Evolutionary conservation across 1,140 invertebrate species (phyloP).

Genomic region (Eumeta japonica): DNA sequence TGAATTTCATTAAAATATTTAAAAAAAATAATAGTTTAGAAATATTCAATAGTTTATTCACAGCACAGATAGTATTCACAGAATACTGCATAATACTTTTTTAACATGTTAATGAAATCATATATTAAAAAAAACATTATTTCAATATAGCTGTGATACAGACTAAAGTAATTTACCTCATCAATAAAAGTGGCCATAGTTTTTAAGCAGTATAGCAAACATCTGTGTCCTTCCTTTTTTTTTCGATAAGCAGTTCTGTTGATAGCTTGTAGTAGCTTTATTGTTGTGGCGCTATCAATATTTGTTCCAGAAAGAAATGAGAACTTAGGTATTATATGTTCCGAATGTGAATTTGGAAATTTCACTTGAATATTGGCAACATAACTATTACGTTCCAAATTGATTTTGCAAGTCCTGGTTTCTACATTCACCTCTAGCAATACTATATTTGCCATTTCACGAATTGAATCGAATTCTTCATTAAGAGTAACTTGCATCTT

Average conservation of each 20-base stretch:
- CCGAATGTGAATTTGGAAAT: constrained; percentile 74
- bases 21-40: no score
- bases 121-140: constrained; percentile 3
- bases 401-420: constrained; percentile 70
- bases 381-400: constrained; percentile 70
- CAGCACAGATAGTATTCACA: no score
- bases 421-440: constrained; percentile 79
- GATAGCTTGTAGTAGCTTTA: constrained; percentile 53
- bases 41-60: no score
- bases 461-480: constrained; percentile 81
- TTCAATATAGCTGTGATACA: constrained; percentile 2
- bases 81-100: no score
- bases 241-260: constrained; percentile 50
- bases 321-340: constrained; percentile 51
- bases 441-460: constrained; percentile 81
- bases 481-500: constrained; percentile 66
- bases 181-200: constrained; percentile 48
- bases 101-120: no score
- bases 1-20: no score
- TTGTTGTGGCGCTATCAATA: constrained; percentile 45
- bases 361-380: constrained; percentile 74
- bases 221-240: constrained; percentile 46
- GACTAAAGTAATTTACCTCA: constrained; percentile 27
- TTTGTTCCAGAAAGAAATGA: constrained; percentile 53
- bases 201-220: constrained; percentile 50